Conservation (phyloP, 2,888 invertebrate species). For the Cinara cedri region DNA sequence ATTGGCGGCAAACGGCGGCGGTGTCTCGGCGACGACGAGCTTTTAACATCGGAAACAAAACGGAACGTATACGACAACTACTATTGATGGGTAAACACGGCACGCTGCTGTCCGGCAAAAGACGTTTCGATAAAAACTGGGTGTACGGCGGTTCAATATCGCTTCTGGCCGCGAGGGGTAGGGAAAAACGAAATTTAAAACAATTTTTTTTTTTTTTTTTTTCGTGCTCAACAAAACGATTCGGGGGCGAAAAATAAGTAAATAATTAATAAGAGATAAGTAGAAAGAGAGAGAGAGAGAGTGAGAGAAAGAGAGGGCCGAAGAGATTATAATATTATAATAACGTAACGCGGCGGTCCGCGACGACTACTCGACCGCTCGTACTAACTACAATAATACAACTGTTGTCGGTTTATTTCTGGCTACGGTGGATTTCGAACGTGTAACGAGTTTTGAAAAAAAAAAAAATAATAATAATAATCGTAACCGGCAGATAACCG, state of each 20-base stretch:
- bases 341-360: neutral
- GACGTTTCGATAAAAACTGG: too few species aligned
- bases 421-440: constrained; percentile 9
- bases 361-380: neutral
- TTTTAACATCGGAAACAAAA: neutral
- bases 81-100: too few species aligned
- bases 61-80: too few species aligned
- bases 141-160: too few species aligned
- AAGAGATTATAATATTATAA: neutral
- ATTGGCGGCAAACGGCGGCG: neutral
- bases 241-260: too few species aligned
- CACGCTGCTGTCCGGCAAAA: neutral
- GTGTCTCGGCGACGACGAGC: neutral
- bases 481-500: constrained; percentile 7
- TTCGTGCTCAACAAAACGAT: too few species aligned
- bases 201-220: too few species aligned
- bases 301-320: neutral
- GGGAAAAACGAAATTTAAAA: too few species aligned
- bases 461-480: neutral
- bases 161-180: too few species aligned
- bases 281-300: too few species aligned
- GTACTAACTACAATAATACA: neutral
- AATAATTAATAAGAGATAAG: too few species aligned
- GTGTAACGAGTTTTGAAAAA: constrained; percentile 28
- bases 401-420: constrained; percentile 14